A percentile compares a stretch with the other conserved stretches of the same genome.
Evolutionary conservation across 2,797 vertebrate genomes (phyloP).

Genomic region (Falco naumanni): DNA sequence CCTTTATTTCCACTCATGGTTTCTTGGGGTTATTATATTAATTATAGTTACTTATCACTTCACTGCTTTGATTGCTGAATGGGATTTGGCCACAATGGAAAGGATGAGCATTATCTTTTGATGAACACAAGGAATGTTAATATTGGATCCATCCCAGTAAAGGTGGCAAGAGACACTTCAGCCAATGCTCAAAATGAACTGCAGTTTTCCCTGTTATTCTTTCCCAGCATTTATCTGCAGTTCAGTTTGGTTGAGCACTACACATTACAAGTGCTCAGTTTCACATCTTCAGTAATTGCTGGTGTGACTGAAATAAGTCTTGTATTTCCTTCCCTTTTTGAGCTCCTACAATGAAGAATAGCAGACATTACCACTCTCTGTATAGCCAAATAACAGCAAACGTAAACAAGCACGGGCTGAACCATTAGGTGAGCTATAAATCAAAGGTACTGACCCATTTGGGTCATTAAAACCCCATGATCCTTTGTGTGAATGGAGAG

Average conservation of each 20-base stretch:
- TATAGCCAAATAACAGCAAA: not conserved
- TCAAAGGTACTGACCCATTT: not conserved
- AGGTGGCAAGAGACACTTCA: not conserved
- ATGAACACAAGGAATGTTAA: not conserved
- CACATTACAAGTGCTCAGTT: not conserved
- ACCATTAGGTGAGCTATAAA: not conserved
- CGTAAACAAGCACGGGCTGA: not conserved
- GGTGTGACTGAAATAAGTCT: not conserved
- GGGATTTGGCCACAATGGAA: not conserved
- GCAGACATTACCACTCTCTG: not conserved
- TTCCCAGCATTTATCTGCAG: not conserved
- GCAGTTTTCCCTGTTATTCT: not conserved
- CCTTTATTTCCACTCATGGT: not conserved
- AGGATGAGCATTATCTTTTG: not conserved
- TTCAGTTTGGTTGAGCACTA: not conserved
- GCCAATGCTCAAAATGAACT: not conserved
- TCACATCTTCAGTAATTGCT: not conserved
- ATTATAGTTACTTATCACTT: not conserved
- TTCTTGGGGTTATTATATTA: not conserved
- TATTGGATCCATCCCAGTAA: not conserved
- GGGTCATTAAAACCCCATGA: not conserved
- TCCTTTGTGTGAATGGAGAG: not conserved
- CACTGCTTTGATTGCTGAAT: not conserved
- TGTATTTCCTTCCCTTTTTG: not conserved
- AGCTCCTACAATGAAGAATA: not conserved